Conservation (phyloP, 2,113 vertebrate genomes). For the Malurus melanocephalus region DNA sequence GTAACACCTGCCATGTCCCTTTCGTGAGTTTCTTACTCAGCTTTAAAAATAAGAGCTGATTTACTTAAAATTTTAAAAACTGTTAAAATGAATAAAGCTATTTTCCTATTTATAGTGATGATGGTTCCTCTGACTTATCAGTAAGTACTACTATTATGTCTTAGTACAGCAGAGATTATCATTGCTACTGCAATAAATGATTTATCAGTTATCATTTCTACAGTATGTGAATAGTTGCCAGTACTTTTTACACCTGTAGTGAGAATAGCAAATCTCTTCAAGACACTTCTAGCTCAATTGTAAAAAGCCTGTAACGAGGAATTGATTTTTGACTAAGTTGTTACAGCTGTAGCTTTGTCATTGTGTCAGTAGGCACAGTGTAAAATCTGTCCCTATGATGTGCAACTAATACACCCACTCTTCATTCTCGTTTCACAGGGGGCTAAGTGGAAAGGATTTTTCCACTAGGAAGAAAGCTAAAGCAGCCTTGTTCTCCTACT, state of each 20-base stretch:
- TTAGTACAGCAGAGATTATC: neutral
- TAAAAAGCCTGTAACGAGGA: neutral
- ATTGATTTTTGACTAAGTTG: conserved; percentile 7
- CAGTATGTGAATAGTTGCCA: neutral
- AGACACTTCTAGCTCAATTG: neutral
- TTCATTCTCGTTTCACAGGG: neutral
- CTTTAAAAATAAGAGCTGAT: neutral
- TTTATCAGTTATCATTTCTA: neutral
- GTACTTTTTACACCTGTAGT: neutral
- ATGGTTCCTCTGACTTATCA: neutral
- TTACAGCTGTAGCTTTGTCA: neutral
- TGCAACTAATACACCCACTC: neutral
- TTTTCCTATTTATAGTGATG: neutral
- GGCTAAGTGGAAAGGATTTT: neutral
- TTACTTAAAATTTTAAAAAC: neutral
- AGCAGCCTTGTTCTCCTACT: neutral
- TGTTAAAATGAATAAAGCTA: neutral
- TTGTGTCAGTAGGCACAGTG: neutral
- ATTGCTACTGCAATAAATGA: neutral
- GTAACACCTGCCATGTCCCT: neutral
- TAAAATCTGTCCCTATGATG: neutral
- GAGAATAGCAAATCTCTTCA: neutral
- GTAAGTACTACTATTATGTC: neutral
- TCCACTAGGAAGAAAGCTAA: neutral
- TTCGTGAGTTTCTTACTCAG: neutral